A percentile compares a stretch with the other conserved stretches of the same genome.
phyloP scores from a whole-genome alignment of 1,140 invertebrate genomes.

The Orius laevigatus region DNA sequence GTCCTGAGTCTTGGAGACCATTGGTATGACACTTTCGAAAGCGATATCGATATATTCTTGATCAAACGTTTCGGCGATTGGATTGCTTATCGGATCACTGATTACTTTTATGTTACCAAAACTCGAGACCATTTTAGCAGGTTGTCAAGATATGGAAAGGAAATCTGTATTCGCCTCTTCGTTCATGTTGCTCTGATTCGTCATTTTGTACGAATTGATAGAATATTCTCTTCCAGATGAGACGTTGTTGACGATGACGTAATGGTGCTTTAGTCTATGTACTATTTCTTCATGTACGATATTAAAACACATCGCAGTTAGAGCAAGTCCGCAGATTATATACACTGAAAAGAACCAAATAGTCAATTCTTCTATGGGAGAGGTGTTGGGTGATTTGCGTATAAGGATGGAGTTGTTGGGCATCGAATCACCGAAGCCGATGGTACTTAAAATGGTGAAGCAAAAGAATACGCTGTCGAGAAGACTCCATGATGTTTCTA shows the following conservation, averaged over 20 bases:
- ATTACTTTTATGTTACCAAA: background rate
- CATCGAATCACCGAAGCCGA: slow-evolving; percentile 79
- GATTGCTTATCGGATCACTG: background rate
- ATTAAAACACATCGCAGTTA: slow-evolving; percentile 97
- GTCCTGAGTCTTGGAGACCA: too few relatives aligned
- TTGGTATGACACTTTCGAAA: background rate
- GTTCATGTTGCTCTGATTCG: background rate
- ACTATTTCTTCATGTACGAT: slow-evolving; percentile 88
- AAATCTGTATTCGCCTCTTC: background rate
- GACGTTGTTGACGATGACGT: slow-evolving; percentile 15
- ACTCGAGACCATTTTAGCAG: background rate
- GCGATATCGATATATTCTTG: slow-evolving; percentile 5
- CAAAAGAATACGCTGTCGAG: slow-evolving; percentile 88
- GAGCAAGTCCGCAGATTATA: slow-evolving; percentile 84
- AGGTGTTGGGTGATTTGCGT: slow-evolving; percentile 35
- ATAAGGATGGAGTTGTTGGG: slow-evolving; percentile 38
- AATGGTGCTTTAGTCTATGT: slow-evolving; percentile 49
- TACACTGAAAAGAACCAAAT: slow-evolving; percentile 89
- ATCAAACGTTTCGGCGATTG: slow-evolving; percentile 2
- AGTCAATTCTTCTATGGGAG: slow-evolving; percentile 30
- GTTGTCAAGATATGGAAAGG: too few relatives aligned
- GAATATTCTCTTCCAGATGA: slow-evolving; percentile 24
- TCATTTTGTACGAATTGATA: slow-evolving; percentile 23
- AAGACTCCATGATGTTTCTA: slow-evolving; percentile 51
- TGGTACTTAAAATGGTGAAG: slow-evolving; percentile 84